A percentile compares a stretch with the other conserved stretches of the same genome.
Conservation (phyloP, 2,888 invertebrate species). For the Tetropium fuscum region DNA sequence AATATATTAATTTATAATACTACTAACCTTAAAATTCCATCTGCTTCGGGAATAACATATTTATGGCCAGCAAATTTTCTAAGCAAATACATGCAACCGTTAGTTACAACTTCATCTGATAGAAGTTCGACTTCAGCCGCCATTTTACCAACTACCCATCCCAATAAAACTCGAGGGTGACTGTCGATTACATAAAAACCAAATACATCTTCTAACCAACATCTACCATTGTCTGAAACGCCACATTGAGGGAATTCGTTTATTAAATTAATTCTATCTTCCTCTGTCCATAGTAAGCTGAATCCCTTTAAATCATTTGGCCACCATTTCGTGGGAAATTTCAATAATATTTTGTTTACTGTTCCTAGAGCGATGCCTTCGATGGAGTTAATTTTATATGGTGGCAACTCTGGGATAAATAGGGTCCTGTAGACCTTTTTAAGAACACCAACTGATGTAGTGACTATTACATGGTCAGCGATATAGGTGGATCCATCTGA, state of each 20-base stretch:
- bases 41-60: constrained; percentile 68
- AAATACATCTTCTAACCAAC: constrained; percentile 76
- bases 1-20: too few species aligned
- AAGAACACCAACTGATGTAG: constrained; percentile 77
- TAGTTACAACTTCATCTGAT: constrained; percentile 68
- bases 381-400: constrained; percentile 70
- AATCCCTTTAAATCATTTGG: constrained; percentile 68
- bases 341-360: constrained; percentile 76
- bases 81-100: constrained; percentile 69
- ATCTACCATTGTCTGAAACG: constrained; percentile 47
- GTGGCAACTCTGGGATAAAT: constrained; percentile 71
- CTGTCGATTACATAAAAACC: constrained; percentile 76
- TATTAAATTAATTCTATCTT: constrained; percentile 61
- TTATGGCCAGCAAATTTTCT: constrained; percentile 68
- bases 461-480: constrained; percentile 76
- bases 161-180: constrained; percentile 74
- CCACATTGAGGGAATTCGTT: constrained; percentile 54
- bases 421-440: constrained; percentile 69
- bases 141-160: constrained; percentile 77
- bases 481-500: constrained; percentile 68
- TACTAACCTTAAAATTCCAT: constrained; percentile 55
- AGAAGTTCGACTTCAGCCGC: constrained; percentile 73
- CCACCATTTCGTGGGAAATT: constrained; percentile 77
- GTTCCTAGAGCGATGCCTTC: constrained; percentile 73
- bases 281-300: constrained; percentile 71